phyloP scores from a whole-genome alignment of 2,113 vertebrate genomes.

The Maccullochella peelii region DNA sequence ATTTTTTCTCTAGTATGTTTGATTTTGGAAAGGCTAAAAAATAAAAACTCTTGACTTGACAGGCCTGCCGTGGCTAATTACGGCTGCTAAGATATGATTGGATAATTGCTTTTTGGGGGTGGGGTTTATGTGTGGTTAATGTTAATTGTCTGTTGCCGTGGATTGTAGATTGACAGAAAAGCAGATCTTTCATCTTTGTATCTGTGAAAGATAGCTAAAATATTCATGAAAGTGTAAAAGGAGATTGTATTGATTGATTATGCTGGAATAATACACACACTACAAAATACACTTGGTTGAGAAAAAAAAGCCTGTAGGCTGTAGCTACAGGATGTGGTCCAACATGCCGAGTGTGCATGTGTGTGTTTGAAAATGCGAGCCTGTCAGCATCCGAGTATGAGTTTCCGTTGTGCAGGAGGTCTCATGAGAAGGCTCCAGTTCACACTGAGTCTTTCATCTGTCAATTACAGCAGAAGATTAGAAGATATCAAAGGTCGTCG shows the following conservation, averaged over 20 bases:
- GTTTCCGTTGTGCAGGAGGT: constrained; percentile 50
- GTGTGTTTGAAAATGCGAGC: constrained; percentile 50
- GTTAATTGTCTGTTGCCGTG: not conserved
- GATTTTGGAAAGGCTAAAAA: not conserved
- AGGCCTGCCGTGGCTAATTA: not conserved
- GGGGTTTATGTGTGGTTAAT: not conserved
- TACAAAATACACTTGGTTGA: too few relatives aligned
- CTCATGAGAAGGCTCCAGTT: constrained; percentile 61
- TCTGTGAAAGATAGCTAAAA: constrained; percentile 43
- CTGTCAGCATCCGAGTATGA: constrained; percentile 33
- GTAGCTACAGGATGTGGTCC: constrained; percentile 51
- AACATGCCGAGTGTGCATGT: constrained; percentile 18
- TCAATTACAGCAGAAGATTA: constrained; percentile 76
- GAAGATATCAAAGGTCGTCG: constrained; percentile 66
- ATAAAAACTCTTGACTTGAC: not conserved
- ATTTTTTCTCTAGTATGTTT: not conserved
- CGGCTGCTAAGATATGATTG: not conserved
- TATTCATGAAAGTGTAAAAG: constrained; percentile 63
- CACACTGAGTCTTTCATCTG: constrained; percentile 70
- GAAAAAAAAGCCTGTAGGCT: constrained; percentile 21
- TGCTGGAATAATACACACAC: constrained; percentile 37
- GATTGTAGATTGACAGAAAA: constrained; percentile 23
- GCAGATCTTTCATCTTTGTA: constrained; percentile 40
- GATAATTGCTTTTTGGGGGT: not conserved
- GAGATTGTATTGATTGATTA: constrained; percentile 64